A percentile compares a stretch with the other conserved stretches of the same genome.
phyloP scores from a whole-genome alignment of 2,888 invertebrate species.

The Abrostola triplasia region DNA sequence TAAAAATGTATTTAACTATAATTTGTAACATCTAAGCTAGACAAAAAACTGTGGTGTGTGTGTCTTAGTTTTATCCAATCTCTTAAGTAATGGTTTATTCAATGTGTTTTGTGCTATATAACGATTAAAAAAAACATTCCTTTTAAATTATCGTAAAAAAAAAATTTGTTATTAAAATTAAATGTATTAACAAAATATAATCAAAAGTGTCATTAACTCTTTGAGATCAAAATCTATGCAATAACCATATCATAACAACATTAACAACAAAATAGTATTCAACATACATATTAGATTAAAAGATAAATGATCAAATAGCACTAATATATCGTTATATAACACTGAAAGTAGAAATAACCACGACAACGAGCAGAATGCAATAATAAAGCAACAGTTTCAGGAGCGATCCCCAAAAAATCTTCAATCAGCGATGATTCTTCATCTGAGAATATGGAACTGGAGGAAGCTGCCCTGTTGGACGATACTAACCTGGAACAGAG shows the following conservation, averaged over 20 bases:
- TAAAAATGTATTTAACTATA: constrained; percentile 16
- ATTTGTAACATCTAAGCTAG: constrained; percentile 29
- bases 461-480: constrained; percentile 93
- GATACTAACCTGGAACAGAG: constrained; percentile 78
- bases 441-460: constrained; percentile 97
- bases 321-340: neutral
- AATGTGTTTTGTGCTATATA: constrained; percentile 5
- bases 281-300: neutral
- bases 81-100: constrained; percentile 36
- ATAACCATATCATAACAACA: too few species aligned
- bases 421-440: constrained; percentile 94
- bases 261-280: too few species aligned
- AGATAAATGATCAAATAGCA: neutral
- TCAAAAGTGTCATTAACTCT: too few species aligned
- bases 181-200: too few species aligned
- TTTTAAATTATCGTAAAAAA: neutral
- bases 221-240: too few species aligned
- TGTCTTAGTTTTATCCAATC: constrained; percentile 21
- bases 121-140: neutral
- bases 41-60: constrained; percentile 21
- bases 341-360: too few species aligned
- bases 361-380: constrained; percentile 11
- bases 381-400: constrained; percentile 84
- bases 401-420: constrained; percentile 96
- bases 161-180: too few species aligned